These are phyloP conservation scores for Mya arenaria DNA, from an alignment of 1,140 invertebrate species.

Conservation along the genomic window DNA sequence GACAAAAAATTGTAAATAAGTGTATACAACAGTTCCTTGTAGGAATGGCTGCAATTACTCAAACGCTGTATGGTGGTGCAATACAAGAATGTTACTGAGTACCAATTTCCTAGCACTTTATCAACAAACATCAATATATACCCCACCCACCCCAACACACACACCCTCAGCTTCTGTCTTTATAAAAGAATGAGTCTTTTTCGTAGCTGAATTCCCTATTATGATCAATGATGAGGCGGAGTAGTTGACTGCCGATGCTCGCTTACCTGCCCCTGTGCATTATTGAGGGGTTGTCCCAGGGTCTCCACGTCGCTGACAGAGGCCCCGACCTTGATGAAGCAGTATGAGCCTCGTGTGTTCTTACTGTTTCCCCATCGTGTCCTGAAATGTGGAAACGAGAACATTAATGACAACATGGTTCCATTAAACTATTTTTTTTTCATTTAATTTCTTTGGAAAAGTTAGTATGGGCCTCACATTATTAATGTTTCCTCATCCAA, in stretches of 20 bases:
- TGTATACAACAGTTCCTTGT: no score
- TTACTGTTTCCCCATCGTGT: conserved; percentile 33
- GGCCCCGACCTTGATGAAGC: conserved; percentile 42
- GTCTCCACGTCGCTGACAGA: conserved; percentile 24
- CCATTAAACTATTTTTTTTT: no score
- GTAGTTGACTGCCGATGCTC: background rate
- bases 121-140: no score
- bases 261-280: conserved; percentile 29
- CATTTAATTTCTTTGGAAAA: no score
- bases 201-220: background rate
- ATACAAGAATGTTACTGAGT: no score
- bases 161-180: background rate
- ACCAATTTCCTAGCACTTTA: no score
- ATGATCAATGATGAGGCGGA: background rate
- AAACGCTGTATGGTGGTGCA: no score
- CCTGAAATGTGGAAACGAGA: conserved; percentile 34
- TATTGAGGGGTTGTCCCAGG: conserved; percentile 18
- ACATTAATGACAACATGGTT: no score
- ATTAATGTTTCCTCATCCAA: no score
- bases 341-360: conserved; percentile 37
- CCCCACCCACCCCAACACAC: background rate
- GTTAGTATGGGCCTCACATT: no score
- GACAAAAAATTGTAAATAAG: no score
- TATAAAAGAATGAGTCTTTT: background rate
- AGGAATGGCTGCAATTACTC: no score